Conservation (phyloP, 23 tunicate genomes). For the Diplosoma virens region DNA sequence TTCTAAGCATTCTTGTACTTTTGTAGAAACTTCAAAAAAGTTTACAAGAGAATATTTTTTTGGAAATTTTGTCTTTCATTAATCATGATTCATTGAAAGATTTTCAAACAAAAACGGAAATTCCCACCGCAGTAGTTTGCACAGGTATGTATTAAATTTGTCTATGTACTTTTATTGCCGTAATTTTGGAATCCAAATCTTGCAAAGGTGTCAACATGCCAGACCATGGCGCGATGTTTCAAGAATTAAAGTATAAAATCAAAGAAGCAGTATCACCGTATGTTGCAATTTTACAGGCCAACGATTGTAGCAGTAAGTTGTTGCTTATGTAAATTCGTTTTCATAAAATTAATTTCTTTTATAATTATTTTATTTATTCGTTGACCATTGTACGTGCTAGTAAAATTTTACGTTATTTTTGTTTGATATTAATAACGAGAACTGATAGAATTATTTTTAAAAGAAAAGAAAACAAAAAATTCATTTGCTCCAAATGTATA, state of each 20-base stretch:
- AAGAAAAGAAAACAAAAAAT: no score
- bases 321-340: no score
- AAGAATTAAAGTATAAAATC: conserved; percentile 20
- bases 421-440: no score
- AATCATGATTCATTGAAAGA: neutral
- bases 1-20: neutral
- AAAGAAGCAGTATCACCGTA: conserved; percentile 21
- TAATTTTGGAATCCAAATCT: neutral
- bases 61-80: conserved; percentile 11
- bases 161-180: neutral
- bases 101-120: conserved; percentile 34
- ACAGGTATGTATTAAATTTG: conserved; percentile 34
- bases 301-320: conserved; percentile 47
- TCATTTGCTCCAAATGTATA: no score
- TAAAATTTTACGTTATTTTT: no score
- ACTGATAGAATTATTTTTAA: no score
- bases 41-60: conserved; percentile 30
- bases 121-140: conserved; percentile 70
- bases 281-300: conserved; percentile 48
- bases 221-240: conserved; percentile 59
- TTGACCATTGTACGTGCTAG: no score
- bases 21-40: conserved; percentile 11
- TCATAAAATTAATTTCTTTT: no score
- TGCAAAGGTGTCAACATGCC: conserved; percentile 87
- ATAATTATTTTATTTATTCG: no score